Evolutionary conservation across 37 sponge, comb jelly and placozoan species (phyloP).

Genomic region (Tethya wilhelma): DNA sequence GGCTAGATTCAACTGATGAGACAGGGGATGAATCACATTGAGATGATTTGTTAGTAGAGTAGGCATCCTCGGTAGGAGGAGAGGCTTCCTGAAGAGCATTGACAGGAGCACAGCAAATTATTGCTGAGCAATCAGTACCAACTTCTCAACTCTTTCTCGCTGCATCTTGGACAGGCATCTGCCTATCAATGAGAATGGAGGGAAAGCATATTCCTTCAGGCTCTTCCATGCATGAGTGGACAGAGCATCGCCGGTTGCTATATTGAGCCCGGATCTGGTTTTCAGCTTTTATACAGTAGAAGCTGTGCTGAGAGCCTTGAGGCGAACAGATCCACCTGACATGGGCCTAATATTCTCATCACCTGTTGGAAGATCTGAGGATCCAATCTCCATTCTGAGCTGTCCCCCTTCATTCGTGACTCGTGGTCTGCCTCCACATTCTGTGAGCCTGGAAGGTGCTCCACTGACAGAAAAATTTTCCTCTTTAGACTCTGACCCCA

Average conservation of each 20-base stretch:
- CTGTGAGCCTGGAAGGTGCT: conserved; percentile 29
- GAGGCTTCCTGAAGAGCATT: too few species aligned
- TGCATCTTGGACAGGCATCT: conserved; percentile 1
- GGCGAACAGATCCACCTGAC: conserved; percentile 56
- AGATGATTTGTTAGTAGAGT: too few species aligned
- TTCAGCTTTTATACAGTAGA: conserved; percentile 33
- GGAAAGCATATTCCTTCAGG: neutral
- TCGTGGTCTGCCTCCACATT: conserved; percentile 35
- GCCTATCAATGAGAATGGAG: conserved; percentile 35
- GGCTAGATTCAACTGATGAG: too few species aligned
- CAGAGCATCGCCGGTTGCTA: conserved; percentile 32
- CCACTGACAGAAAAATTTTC: neutral
- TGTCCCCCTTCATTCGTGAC: conserved; percentile 25
- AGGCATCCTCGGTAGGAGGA: too few species aligned
- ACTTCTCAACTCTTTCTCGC: too few species aligned
- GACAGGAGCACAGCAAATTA: neutral
- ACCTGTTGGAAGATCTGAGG: conserved; percentile 21
- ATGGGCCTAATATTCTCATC: conserved; percentile 13
- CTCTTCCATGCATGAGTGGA: conserved; percentile 18
- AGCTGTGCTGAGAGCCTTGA: conserved; percentile 43
- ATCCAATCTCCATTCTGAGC: conserved; percentile 53
- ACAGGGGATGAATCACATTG: too few species aligned
- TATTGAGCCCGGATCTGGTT: conserved; percentile 41
- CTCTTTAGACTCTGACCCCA: conserved; percentile 25
- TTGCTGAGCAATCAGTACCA: neutral